These are phyloP conservation scores for Tortricodes alternella DNA, from an alignment of 2,888 invertebrate genomes.

Conservation along the genomic window DNA sequence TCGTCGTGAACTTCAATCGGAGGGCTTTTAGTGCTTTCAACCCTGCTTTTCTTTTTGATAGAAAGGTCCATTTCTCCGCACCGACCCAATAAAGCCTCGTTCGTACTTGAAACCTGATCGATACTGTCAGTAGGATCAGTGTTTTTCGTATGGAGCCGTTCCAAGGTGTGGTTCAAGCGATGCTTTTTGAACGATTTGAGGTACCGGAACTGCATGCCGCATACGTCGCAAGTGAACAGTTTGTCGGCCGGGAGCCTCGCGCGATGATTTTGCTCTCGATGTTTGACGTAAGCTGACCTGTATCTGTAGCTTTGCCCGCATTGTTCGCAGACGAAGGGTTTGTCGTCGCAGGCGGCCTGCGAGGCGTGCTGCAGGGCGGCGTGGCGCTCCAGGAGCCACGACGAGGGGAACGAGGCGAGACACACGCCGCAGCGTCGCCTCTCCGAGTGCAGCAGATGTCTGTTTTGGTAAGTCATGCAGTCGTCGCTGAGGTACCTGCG, in stretches of 20 bases:
- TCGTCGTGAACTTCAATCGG: conserved; percentile 81
- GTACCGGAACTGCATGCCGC: conserved; percentile 95
- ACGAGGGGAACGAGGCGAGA: conserved; percentile 92
- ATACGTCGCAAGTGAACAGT: conserved; percentile 94
- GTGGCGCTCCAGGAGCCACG: conserved; percentile 94
- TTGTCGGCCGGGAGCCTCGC: conserved; percentile 94
- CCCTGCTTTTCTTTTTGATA: conserved; percentile 74
- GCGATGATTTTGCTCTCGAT: conserved; percentile 94
- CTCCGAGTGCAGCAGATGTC: conserved; percentile 65
- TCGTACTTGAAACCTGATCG: conserved; percentile 88
- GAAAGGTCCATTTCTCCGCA: conserved; percentile 84
- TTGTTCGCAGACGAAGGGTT: conserved; percentile 95
- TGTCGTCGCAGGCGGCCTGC: conserved; percentile 86
- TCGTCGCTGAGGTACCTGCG: conserved; percentile 78
- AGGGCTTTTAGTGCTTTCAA: conserved; percentile 71
- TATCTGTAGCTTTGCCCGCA: conserved; percentile 95
- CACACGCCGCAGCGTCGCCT: conserved; percentile 90
- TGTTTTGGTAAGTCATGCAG: conserved; percentile 73
- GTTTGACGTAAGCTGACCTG: conserved; percentile 88
- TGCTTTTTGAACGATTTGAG: conserved; percentile 95
- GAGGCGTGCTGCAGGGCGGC: conserved; percentile 92
- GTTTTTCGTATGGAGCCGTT: conserved; percentile 89
- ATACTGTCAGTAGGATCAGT: conserved; percentile 79
- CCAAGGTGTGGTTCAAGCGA: conserved; percentile 92
- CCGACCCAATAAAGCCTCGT: conserved; percentile 83